Conservation (phyloP, 2,113 vertebrate genomes). For the Leptosomus discolor region DNA sequence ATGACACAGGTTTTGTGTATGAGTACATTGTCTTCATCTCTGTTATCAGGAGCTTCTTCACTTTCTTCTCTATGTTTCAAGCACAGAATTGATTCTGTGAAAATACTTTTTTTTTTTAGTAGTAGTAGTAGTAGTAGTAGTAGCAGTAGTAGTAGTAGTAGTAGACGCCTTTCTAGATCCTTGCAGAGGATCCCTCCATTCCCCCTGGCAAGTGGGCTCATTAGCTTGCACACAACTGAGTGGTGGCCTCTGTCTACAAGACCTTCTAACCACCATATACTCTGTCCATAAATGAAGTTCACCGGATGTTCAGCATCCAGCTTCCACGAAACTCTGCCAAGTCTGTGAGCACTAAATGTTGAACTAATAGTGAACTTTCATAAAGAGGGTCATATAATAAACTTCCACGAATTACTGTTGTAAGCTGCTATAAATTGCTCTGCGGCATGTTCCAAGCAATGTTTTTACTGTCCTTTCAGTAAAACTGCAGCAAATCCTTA, state of each 20-base stretch:
- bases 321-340: slow-evolving; percentile 7
- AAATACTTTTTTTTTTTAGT: no score
- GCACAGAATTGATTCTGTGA: not conserved
- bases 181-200: not conserved
- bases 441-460: not conserved
- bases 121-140: no score
- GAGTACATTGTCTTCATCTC: not conserved
- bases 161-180: not conserved
- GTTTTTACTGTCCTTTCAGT: not conserved
- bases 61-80: not conserved
- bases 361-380: slow-evolving; percentile 45
- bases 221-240: not conserved
- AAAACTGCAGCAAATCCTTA: not conserved
- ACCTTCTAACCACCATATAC: not conserved
- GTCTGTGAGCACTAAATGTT: not conserved
- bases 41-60: not conserved
- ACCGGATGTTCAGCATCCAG: not conserved
- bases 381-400: not conserved
- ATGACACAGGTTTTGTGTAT: not conserved
- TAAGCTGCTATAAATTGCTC: slow-evolving; percentile 29
- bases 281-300: not conserved
- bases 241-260: not conserved
- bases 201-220: not conserved
- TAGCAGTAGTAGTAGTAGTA: no score
- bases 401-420: not conserved